These are phyloP conservation scores for Myripristis jacobus DNA, from an alignment of 2,797 vertebrate genomes.

Conservation along the genomic window DNA sequence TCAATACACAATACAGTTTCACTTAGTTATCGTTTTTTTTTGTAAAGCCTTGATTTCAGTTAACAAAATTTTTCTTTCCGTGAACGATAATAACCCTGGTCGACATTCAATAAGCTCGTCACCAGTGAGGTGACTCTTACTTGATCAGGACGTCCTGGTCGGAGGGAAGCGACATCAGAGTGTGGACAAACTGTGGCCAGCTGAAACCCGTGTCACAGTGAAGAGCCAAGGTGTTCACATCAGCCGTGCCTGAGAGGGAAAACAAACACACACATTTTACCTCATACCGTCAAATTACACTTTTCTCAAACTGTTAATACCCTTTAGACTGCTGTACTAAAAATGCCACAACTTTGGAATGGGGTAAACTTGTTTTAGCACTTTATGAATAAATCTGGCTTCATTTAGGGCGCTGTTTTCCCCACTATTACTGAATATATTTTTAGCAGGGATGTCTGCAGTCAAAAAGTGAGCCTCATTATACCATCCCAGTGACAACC, in stretches of 20 bases:
- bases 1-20: no score
- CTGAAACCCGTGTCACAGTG: constrained; percentile 74
- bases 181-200: constrained; percentile 69
- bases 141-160: constrained; percentile 68
- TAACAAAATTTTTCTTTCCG: no score
- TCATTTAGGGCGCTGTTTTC: not conserved
- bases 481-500: not conserved
- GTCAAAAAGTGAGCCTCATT: not conserved
- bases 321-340: no score
- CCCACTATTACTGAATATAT: not conserved
- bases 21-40: no score
- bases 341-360: no score
- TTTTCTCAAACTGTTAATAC: no score
- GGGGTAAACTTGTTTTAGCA: not conserved
- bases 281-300: no score
- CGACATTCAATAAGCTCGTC: no score
- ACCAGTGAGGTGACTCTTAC: constrained; percentile 63
- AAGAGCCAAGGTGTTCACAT: constrained; percentile 20
- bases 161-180: constrained; percentile 60
- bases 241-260: constrained; percentile 69
- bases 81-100: no score
- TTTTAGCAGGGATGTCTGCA: not conserved
- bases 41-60: no score
- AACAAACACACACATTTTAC: not conserved
- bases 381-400: not conserved